phyloP scores from a whole-genome alignment of 2,113 vertebrate species.

The Proterorhinus semilunaris region DNA sequence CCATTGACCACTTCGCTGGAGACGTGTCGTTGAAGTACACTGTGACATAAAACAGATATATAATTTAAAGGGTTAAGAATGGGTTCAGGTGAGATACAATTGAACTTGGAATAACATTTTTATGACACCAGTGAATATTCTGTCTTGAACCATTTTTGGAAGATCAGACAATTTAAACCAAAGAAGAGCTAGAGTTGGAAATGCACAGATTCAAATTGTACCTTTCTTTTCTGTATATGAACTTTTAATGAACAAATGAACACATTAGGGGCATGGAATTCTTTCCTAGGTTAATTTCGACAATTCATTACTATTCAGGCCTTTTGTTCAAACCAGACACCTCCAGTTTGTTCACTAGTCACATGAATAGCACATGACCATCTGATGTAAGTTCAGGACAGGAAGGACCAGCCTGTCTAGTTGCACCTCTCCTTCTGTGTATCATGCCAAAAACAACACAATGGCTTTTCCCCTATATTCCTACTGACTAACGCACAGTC shows the following conservation, averaged over 20 bases:
- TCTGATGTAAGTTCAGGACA: slow-evolving; percentile 39
- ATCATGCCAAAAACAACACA: slow-evolving; percentile 27
- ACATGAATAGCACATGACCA: slow-evolving; percentile 18
- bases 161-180: background rate
- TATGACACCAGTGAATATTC: background rate
- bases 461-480: background rate
- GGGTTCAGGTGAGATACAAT: too few relatives aligned
- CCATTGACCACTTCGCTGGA: slow-evolving; percentile 70
- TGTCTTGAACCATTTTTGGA: background rate
- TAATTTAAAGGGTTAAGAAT: too few relatives aligned
- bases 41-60: slow-evolving; percentile 43
- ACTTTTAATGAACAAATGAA: background rate
- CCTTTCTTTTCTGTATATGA: background rate
- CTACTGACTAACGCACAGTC: slow-evolving; percentile 29
- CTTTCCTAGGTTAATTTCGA: background rate
- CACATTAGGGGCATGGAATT: background rate
- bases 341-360: slow-evolving; percentile 22
- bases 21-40: slow-evolving; percentile 67
- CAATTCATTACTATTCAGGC: background rate
- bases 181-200: background rate
- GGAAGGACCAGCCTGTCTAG: slow-evolving; percentile 60
- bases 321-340: background rate
- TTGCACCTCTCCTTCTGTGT: slow-evolving; percentile 2
- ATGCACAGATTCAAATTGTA: too few relatives aligned
- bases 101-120: too few relatives aligned